Percentiles rank a stretch among this genome's conserved stretches.
phyloP scores from a whole-genome alignment of 2,888 invertebrate species.

The Venustoraphidia nigricollis region DNA sequence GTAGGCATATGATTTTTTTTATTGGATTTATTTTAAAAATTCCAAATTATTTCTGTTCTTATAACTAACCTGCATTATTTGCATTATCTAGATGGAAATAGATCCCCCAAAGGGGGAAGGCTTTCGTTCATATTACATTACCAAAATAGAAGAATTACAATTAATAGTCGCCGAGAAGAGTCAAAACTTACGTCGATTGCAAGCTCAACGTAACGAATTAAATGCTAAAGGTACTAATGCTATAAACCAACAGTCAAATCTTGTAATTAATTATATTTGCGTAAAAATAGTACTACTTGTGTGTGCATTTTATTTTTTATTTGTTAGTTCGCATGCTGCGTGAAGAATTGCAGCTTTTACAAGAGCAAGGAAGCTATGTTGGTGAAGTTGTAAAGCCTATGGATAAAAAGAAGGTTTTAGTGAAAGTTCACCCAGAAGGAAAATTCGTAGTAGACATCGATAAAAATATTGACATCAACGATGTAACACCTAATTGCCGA shows the following conservation, averaged over 20 bases:
- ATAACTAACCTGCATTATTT: neutral
- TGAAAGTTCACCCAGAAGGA: constrained; percentile 98
- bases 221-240: constrained; percentile 76
- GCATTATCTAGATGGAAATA: constrained; percentile 48
- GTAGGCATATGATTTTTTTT: neutral
- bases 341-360: constrained; percentile 89
- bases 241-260: neutral
- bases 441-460: constrained; percentile 99
- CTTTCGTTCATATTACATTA: constrained; percentile 90
- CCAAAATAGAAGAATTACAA: constrained; percentile 95
- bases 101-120: constrained; percentile 68
- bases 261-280: neutral
- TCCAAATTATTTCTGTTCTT: neutral
- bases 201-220: constrained; percentile 96
- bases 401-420: constrained; percentile 99
- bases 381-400: constrained; percentile 99
- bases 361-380: constrained; percentile 98
- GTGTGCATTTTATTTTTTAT: neutral
- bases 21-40: neutral
- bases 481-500: constrained; percentile 93
- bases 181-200: constrained; percentile 88
- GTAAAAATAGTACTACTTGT: neutral
- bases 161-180: constrained; percentile 93
- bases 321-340: constrained; percentile 82
- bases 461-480: constrained; percentile 96